Percentiles rank a stretch among this genome's conserved stretches.
phyloP scores from a whole-genome alignment of 2,113 vertebrate genomes.

The Nothobranchius furzeri region DNA sequence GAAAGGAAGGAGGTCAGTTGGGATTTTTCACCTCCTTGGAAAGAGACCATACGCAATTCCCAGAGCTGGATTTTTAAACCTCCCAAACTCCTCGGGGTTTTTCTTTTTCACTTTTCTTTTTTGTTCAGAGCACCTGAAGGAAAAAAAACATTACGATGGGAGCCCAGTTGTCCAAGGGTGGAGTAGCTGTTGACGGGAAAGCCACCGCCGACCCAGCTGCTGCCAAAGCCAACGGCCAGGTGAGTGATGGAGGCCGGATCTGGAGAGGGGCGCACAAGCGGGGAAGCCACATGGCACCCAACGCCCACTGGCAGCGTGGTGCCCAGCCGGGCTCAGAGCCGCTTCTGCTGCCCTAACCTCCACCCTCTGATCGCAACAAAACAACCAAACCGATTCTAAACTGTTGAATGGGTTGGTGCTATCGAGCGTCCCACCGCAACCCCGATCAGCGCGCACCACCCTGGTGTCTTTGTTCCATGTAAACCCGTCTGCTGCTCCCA shows the following conservation, averaged over 20 bases:
- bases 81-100: slow-evolving; percentile 43
- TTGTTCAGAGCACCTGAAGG: slow-evolving; percentile 45
- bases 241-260: slow-evolving; percentile 57
- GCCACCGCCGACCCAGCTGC: slow-evolving; percentile 75
- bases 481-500: slow-evolving; percentile 10
- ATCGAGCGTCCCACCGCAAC: slow-evolving; percentile 22
- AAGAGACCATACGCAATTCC: slow-evolving; percentile 26
- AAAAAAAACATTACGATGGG: slow-evolving; percentile 77
- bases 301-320: slow-evolving; percentile 59
- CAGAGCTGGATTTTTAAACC: slow-evolving; percentile 67
- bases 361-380: neutral
- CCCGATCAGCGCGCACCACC: slow-evolving; percentile 32
- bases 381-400: no score
- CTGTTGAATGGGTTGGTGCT: neutral
- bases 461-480: slow-evolving; percentile 42
- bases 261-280: slow-evolving; percentile 1
- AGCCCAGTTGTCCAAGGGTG: slow-evolving; percentile 87
- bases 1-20: slow-evolving; percentile 30
- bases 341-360: neutral
- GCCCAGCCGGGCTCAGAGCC: neutral
- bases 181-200: slow-evolving; percentile 81
- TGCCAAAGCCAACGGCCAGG: slow-evolving; percentile 91
- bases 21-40: slow-evolving; percentile 55
- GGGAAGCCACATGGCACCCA: slow-evolving; percentile 66
- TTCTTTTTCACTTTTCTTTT: slow-evolving; percentile 60